Base-by-base conservation (phyloP, 2,113 vertebrate genomes). In the Crotalus helleri region DNA sequence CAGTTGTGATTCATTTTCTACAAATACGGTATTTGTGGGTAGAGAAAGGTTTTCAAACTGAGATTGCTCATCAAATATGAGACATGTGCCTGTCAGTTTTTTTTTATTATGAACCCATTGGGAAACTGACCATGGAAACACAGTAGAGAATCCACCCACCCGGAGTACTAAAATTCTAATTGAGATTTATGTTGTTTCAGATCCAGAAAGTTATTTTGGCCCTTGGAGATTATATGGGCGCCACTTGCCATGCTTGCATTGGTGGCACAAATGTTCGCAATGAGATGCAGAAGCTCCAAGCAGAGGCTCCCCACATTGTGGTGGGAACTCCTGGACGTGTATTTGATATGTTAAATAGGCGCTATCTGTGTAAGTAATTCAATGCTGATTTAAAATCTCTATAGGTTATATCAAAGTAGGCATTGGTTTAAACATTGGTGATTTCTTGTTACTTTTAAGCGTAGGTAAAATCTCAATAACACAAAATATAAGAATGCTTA, bases 141-240 rank as follows among this genome's bases (percentile, higher is more conserved):
- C 15, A 0, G 2, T 9, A 10, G 49, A 15, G 11, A 53, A 21
- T 19, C 5, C 21, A 6, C 6, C 10, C 8, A 51, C 49, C 12
- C 15, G 0, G 0, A 58, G 87, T 0, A 23, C 0, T 55, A 3
- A 7, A 12, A 39, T 93, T 0, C 88, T 97, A 94, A 96, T 19
- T 1, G 3, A 54, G 61, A 11, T 49, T 5, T 94, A 95, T 81
- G 74, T 55, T 94, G 0, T 96, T 96, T 91, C 95, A 99, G 98
- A 98, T 99, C 91, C 98, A 99, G 86, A 98, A 99, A 96, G 98
- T 98, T 69, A 98, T 99, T 96, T 94, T 99, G 97, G 98, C 98
- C 92, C 97, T 99, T 95, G 98, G 98, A 95, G 98, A 99, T 92
- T 99, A 99, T 95, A 99, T 99, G 98, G 98, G 98, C 95, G 98